These are phyloP conservation scores for Actinernus sp. DNA, from an alignment of 92 coral and sea anemone species.

Conservation along the genomic window DNA sequence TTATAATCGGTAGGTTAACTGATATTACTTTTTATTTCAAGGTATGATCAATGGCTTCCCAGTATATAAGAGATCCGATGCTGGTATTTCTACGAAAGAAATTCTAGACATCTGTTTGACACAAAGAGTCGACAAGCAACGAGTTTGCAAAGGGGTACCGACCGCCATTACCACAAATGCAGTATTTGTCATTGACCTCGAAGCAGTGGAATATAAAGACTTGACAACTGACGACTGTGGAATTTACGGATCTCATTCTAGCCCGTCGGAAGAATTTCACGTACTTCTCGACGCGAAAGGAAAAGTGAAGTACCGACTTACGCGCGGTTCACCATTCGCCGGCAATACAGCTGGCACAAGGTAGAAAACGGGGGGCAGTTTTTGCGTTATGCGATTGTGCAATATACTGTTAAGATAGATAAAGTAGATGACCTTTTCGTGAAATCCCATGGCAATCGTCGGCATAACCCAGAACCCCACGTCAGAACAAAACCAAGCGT, in stretches of 20 bases:
- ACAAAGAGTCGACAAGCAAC: slow-evolving; percentile 13
- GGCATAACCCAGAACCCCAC: slow-evolving; percentile 21
- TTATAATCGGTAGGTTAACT: too few species aligned
- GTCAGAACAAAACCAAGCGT: slow-evolving; percentile 40
- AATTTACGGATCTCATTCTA: slow-evolving; percentile 58
- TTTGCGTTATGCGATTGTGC: slow-evolving; percentile 49
- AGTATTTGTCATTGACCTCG: slow-evolving; percentile 49
- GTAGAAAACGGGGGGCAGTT: slow-evolving; percentile 30
- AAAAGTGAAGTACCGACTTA: too few species aligned
- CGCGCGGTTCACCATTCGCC: too few species aligned
- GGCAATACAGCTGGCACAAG: slow-evolving; percentile 75
- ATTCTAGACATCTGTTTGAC: slow-evolving; percentile 48
- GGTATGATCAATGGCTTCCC: too few species aligned
- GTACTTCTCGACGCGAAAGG: too few species aligned
- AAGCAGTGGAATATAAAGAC: slow-evolving; percentile 32
- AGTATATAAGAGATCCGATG: slow-evolving; percentile 13
- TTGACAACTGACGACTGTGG: slow-evolving; percentile 61
- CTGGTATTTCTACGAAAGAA: slow-evolving; percentile 40
- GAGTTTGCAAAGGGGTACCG: slow-evolving; percentile 36
- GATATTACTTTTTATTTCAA: too few species aligned
- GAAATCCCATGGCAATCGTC: slow-evolving; percentile 35
- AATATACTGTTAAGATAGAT: slow-evolving; percentile 38
- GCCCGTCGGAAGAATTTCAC: too few species aligned
- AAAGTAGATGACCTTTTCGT: slow-evolving; percentile 2
- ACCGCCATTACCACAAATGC: slow-evolving; percentile 32